Evolutionary conservation across 2,113 vertebrate species (phyloP).

Genomic region (Elaphurus davidianus): DNA sequence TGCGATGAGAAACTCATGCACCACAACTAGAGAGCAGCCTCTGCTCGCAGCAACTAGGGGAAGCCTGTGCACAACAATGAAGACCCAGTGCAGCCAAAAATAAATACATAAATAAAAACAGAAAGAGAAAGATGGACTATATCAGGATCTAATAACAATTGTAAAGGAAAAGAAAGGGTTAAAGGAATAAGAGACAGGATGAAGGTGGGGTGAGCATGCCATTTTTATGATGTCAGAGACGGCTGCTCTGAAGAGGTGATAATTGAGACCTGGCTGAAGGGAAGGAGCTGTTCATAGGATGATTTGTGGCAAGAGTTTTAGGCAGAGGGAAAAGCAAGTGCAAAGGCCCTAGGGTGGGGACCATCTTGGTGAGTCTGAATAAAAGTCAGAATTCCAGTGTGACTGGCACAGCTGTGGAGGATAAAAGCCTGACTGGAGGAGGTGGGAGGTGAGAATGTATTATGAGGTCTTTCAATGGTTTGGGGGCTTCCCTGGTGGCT

Average conservation of each 20-base stretch:
- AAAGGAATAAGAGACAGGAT: background rate
- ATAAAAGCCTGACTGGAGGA: background rate
- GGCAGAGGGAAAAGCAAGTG: background rate
- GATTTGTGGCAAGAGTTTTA: background rate
- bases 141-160: background rate
- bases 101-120: background rate
- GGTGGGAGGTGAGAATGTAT: background rate
- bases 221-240: background rate
- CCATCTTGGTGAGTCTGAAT: background rate
- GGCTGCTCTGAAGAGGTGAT: background rate
- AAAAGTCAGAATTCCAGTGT: background rate
- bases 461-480: background rate
- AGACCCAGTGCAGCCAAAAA: background rate
- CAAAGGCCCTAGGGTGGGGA: background rate
- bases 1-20: rapidly evolving
- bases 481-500: background rate
- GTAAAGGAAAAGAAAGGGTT: background rate
- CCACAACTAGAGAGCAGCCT: background rate
- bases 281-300: background rate
- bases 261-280: background rate
- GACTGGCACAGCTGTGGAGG: background rate
- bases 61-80: background rate
- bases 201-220: no score
- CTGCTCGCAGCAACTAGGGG: background rate
- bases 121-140: background rate